Percentiles rank a stretch among this genome's conserved stretches.
These are phyloP conservation scores for Athrips mouffetella DNA, from an alignment of 2,888 invertebrate genomes.

Conservation along the genomic window DNA sequence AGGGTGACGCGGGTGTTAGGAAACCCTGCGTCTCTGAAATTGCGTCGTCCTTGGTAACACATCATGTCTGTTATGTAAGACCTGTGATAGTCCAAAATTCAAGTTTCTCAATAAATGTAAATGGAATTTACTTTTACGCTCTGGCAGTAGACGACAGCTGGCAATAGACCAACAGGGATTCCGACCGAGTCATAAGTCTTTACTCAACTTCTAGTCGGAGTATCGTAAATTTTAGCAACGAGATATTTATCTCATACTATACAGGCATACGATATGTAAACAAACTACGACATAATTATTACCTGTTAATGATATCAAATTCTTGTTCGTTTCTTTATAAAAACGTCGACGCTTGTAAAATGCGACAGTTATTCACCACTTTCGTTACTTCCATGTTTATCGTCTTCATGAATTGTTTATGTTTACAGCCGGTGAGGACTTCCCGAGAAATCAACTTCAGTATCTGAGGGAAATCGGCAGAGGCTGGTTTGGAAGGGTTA, in stretches of 20 bases:
- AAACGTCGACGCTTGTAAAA: not conserved
- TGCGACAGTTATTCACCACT: not conserved
- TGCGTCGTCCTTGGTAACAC: too few relatives aligned
- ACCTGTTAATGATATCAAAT: too few relatives aligned
- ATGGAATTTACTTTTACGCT: too few relatives aligned
- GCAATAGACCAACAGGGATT: slow-evolving; percentile 1
- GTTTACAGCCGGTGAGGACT: slow-evolving; percentile 74
- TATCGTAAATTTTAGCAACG: not conserved
- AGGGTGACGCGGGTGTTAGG: too few relatives aligned
- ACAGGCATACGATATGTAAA: too few relatives aligned
- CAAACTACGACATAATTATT: too few relatives aligned
- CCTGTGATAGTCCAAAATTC: too few relatives aligned
- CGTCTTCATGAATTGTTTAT: slow-evolving; percentile 9
- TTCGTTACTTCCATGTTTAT: not conserved
- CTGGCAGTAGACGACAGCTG: not conserved
- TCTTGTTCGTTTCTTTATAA: too few relatives aligned
- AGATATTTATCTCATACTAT: not conserved
- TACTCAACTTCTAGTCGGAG: not conserved
- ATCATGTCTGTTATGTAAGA: too few relatives aligned
- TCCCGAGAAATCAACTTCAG: slow-evolving; percentile 86
- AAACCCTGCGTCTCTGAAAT: too few relatives aligned
- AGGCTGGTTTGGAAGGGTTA: slow-evolving; percentile 90
- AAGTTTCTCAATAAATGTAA: too few relatives aligned
- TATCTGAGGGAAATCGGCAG: slow-evolving; percentile 89
- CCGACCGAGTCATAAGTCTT: not conserved